Conservation (phyloP, 2,888 invertebrate species). For the Helobdella robusta region DNA sequence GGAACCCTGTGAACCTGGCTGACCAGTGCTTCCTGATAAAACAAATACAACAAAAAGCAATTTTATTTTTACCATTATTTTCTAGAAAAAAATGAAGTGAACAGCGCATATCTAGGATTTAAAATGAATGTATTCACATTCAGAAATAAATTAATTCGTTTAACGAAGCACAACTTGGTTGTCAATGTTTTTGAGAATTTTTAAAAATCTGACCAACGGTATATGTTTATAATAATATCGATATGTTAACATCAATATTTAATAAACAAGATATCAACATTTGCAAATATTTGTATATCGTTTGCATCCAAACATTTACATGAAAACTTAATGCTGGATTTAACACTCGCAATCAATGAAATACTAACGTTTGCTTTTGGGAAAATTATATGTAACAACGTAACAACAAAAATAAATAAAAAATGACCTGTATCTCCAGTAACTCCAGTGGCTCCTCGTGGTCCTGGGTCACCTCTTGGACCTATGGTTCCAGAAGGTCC, state of each 20-base stretch:
- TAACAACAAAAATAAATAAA: conserved; percentile 8
- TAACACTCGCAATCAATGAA: conserved; percentile 17
- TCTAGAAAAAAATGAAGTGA: neutral
- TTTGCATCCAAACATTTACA: neutral
- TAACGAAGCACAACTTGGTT: neutral
- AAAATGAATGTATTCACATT: neutral
- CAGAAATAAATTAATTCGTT: neutral
- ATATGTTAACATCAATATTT: neutral
- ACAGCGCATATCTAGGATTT: neutral
- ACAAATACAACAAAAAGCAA: no score
- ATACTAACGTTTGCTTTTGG: neutral
- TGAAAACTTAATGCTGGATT: conserved; percentile 22
- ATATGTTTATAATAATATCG: neutral
- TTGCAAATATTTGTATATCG: neutral
- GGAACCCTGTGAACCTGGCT: conserved; percentile 26
- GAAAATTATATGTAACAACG: conserved; percentile 9
- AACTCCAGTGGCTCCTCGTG: conserved; percentile 25
- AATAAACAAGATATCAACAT: neutral
- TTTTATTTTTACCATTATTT: neutral
- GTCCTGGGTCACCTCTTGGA: conserved; percentile 29
- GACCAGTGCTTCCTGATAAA: conserved; percentile 12
- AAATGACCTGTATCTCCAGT: conserved; percentile 21
- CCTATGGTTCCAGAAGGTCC: conserved; percentile 31
- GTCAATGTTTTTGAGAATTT: neutral
- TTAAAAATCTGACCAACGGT: neutral